A percentile compares a stretch with the other conserved stretches of the same genome.
phyloP scores from a whole-genome alignment of 1,140 invertebrate genomes.

The Galleria mellonella region DNA sequence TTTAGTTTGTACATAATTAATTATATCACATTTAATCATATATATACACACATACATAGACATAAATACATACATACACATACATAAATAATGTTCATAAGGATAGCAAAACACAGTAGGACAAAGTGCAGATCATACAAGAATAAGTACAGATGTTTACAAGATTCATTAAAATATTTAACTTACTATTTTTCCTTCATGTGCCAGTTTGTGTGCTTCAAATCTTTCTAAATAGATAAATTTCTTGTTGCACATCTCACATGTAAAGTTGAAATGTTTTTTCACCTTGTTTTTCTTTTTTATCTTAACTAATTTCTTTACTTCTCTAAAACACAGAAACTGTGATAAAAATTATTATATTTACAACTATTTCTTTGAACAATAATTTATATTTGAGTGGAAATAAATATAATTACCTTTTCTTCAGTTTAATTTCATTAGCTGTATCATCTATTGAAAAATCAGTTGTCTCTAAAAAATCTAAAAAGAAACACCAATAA shows the following conservation, averaged over 20 bases:
- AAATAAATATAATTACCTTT: neutral
- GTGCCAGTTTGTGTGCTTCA: constrained; percentile 42
- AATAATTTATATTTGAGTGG: too few species aligned
- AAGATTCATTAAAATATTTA: neutral
- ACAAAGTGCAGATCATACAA: too few species aligned
- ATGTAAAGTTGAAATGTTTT: constrained; percentile 29
- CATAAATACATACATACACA: too few species aligned
- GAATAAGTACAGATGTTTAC: too few species aligned
- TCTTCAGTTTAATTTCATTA: constrained; percentile 2
- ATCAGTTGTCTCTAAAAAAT: constrained; percentile 10
- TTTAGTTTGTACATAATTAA: too few species aligned
- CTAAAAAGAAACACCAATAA: constrained; percentile 2
- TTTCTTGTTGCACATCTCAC: constrained; percentile 45
- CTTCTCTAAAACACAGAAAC: constrained; percentile 6
- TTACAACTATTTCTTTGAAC: too few species aligned
- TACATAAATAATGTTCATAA: too few species aligned
- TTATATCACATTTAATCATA: too few species aligned
- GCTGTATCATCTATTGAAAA: neutral
- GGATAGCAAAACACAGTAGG: too few species aligned
- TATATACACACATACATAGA: too few species aligned
- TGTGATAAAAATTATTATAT: too few species aligned
- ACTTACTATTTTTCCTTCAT: constrained; percentile 34
- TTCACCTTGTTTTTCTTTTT: constrained; percentile 15
- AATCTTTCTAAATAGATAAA: constrained; percentile 35
- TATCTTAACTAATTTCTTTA: constrained; percentile 10